Evolutionary conservation across 1,140 invertebrate species (phyloP).

Genomic region (Trypoxylus dichotomus): DNA sequence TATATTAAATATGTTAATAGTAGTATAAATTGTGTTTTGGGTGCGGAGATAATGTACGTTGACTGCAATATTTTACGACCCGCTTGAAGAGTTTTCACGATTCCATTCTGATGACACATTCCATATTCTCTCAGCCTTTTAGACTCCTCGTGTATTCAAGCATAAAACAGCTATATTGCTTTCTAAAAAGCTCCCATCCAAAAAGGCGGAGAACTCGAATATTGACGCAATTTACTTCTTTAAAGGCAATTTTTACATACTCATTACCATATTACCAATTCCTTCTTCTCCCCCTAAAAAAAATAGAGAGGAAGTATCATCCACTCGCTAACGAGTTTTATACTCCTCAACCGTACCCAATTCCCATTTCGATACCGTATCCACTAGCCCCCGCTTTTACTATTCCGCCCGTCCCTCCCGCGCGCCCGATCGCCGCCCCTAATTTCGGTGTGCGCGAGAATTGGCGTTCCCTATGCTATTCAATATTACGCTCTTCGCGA

Average conservation of each 20-base stretch:
- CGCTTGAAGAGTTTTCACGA: too few species aligned
- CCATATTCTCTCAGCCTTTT: too few species aligned
- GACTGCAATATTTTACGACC: too few species aligned
- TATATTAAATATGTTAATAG: too few species aligned
- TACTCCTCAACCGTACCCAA: background rate
- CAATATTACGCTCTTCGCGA: background rate
- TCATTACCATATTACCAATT: slow-evolving; percentile 13
- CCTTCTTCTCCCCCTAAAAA: background rate
- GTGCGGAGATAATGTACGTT: too few species aligned
- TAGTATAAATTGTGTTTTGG: too few species aligned
- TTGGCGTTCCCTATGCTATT: slow-evolving; percentile 8
- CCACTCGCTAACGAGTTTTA: slow-evolving; percentile 10
- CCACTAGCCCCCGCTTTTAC: background rate
- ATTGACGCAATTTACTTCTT: background rate
- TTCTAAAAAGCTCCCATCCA: background rate
- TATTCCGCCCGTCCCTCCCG: background rate
- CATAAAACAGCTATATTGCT: too few species aligned
- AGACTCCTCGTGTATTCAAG: too few species aligned
- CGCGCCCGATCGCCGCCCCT: background rate
- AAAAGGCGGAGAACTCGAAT: background rate
- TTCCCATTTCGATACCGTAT: background rate
- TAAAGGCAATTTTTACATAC: slow-evolving; percentile 21
- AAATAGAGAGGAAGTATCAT: background rate
- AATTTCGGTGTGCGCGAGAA: slow-evolving; percentile 1
- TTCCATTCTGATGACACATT: too few species aligned